Conservation (phyloP, 2,888 invertebrate genomes). For the Oasisia sp. region DNA sequence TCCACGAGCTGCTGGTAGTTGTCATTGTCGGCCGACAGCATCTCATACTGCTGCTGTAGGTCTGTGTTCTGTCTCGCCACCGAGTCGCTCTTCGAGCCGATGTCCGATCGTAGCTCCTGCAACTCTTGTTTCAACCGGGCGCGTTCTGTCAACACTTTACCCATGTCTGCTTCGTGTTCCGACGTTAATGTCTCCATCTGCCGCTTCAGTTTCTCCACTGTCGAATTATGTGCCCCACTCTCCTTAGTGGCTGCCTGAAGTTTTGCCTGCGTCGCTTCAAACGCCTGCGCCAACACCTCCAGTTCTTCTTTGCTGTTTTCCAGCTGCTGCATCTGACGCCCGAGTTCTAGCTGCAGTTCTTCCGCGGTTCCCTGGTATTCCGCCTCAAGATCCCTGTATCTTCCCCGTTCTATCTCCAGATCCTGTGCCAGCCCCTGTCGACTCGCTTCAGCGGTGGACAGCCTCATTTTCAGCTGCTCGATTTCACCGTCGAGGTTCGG, state of each 20-base stretch:
- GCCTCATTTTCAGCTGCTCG: conserved; percentile 28
- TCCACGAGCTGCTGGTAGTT: conserved; percentile 39
- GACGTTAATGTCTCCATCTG: conserved; percentile 8
- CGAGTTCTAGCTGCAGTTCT: conserved; percentile 37
- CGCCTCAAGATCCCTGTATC: conserved; percentile 35
- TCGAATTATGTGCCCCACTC: background rate
- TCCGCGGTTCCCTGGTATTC: conserved; percentile 40
- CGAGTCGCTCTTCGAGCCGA: conserved; percentile 17
- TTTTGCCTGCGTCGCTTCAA: background rate
- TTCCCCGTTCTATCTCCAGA: conserved; percentile 24
- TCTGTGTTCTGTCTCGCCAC: conserved; percentile 44
- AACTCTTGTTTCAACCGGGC: conserved; percentile 24
- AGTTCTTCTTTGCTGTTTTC: conserved; percentile 14
- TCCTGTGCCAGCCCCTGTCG: conserved; percentile 26
- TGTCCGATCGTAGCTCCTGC: conserved; percentile 24
- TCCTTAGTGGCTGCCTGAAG: background rate
- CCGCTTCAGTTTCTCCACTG: conserved; percentile 6
- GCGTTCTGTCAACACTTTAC: background rate
- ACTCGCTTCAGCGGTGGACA: conserved; percentile 23
- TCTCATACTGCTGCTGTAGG: conserved; percentile 48
- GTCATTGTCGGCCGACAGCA: conserved; percentile 42
- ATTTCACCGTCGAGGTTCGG: conserved; percentile 28
- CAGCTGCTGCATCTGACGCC: conserved; percentile 31
- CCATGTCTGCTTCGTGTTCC: background rate
- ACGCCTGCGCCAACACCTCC: background rate